A percentile compares a stretch with the other conserved stretches of the same genome.
Evolutionary conservation across 2,888 invertebrate genomes (phyloP).

Genomic region (Synergus japonicus): DNA sequence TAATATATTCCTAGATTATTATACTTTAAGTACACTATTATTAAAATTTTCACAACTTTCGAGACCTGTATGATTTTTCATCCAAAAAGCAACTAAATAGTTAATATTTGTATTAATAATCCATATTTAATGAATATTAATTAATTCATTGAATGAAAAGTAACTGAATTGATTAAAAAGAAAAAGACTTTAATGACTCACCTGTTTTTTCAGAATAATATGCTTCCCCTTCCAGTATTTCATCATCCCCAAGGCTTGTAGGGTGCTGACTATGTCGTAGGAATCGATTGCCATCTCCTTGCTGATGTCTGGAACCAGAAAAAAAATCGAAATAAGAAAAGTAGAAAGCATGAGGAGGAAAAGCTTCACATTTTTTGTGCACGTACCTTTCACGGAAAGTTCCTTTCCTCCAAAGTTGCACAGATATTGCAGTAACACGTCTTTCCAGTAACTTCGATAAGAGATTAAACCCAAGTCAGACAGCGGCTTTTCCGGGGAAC

Average conservation of each 20-base stretch:
- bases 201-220: slow-evolving; percentile 96
- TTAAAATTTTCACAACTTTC: too few species aligned
- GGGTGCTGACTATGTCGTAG: slow-evolving; percentile 97
- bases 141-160: too few species aligned
- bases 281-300: slow-evolving; percentile 97
- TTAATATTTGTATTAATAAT: too few species aligned
- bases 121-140: too few species aligned
- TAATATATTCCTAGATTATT: background rate
- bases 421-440: slow-evolving; percentile 93
- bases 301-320: slow-evolving; percentile 81
- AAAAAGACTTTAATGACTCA: slow-evolving; percentile 71
- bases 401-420: slow-evolving; percentile 93
- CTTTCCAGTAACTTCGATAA: slow-evolving; percentile 99
- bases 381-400: slow-evolving; percentile 91
- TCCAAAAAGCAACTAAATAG: too few species aligned
- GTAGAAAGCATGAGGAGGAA: background rate
- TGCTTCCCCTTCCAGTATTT: slow-evolving; percentile 99
- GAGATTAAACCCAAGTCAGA: slow-evolving; percentile 98
- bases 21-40: background rate
- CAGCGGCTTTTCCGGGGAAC: slow-evolving; percentile 99
- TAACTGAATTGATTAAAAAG: background rate
- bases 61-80: too few species aligned
- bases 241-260: slow-evolving; percentile 97
- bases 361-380: background rate
- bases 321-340: slow-evolving; percentile 13